Evolutionary conservation across 2,888 invertebrate genomes (phyloP), one percentile per base, ranked within the genome.

Genomic region (Nycteola revayana): DNA sequence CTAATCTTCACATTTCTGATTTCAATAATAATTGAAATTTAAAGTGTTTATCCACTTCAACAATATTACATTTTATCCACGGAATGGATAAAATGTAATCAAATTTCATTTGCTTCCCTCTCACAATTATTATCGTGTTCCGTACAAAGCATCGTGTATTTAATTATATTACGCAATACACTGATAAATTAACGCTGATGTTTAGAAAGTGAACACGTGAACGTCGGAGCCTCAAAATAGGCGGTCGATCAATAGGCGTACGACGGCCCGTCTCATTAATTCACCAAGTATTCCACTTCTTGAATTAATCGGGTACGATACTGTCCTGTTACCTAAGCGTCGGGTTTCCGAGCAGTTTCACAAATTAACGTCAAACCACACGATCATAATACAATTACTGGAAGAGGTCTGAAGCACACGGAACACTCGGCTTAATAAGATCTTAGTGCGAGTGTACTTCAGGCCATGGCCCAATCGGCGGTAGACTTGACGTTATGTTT

Each of bases 291-390:
- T 67, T 70, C 68, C 72, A 72, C 73, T 79, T 75, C 79, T 81
- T 77, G 78, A 81, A 80, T 83, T 81, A 82, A 82, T 82, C 74
- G 79, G 62, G 67, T 58, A 59, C 66, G 61, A 66, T 66, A 58
- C 66, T 61, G 58, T 51, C 58, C 62, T 58, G 62, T 66, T 55
- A 66, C 66, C 69, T 75, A 78, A 78, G 72, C 75, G 69, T 72
- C 69, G 66, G 77, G 71, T 76, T 77, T 76, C 77, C 74, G 66
- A 75, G 75, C 75, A 79, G 79, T 75, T 82, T 79, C 79, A 75
- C 79, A 79, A 81, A 79, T 83, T 78, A 80, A 78, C 77, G 71
- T 75, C 72, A 71, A 69, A 62, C 68, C 60, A 65, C 66, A 65
- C 60, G 65, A 70, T 73, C 65, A 67, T 71, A 74, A 74, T 72